Conservation (phyloP, 2,888 invertebrate species). For the Brenthis daphne region DNA sequence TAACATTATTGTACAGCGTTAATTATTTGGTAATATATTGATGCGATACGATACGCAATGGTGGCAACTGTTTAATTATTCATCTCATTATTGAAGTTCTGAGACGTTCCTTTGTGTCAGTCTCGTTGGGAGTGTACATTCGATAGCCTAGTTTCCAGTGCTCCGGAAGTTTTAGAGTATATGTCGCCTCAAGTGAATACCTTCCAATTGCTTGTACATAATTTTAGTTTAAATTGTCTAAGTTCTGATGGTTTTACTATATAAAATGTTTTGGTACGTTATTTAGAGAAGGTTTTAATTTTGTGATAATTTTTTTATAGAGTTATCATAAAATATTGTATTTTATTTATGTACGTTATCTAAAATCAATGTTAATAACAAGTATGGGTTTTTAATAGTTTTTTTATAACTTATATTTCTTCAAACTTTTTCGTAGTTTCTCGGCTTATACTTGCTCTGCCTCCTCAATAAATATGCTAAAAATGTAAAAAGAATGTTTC, state of each 20-base stretch:
- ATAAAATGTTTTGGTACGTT: too few species aligned
- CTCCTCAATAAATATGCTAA: too few species aligned
- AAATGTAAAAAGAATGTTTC: too few species aligned
- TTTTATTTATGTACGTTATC: too few species aligned
- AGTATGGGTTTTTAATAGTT: too few species aligned
- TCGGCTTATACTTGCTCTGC: too few species aligned
- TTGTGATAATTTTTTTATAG: too few species aligned
- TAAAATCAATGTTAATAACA: too few species aligned
- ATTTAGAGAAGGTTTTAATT: too few species aligned
- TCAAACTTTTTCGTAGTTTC: too few species aligned
- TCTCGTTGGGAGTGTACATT: conserved; percentile 59
- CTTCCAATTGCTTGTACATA: conserved; percentile 39
- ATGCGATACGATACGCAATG: conserved; percentile 26
- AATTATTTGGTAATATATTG: neutral
- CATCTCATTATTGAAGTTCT: conserved; percentile 78
- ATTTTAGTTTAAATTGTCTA: conserved; percentile 37
- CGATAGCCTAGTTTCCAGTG: conserved; percentile 69
- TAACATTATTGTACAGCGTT: neutral
- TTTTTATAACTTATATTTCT: too few species aligned
- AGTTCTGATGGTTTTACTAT: neutral
- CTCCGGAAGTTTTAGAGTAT: conserved; percentile 63
- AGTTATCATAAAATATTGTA: too few species aligned
- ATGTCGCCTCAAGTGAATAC: conserved; percentile 48
- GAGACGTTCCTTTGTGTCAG: conserved; percentile 64
- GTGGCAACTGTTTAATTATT: conserved; percentile 70